Base-by-base conservation (phyloP, 2,797 vertebrate species). In the Syngnathus acus region DNA sequence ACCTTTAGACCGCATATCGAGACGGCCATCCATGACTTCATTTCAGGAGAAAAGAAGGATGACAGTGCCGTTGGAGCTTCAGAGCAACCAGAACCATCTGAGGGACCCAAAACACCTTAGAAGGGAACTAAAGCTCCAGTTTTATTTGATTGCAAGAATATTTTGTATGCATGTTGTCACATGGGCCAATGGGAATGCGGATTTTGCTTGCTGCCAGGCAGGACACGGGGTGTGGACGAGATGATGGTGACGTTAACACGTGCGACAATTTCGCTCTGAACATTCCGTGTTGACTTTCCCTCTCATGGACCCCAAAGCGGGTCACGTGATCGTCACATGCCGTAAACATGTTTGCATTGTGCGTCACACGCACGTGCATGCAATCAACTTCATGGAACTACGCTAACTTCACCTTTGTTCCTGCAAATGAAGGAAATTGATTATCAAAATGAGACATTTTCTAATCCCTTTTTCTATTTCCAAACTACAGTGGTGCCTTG, bases 1-100 rank as follows among this genome's bases (percentile, higher is more conserved):
- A 98, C 94, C 82, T 99, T 99, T 88, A 92, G 95, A 76, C 96
- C 97, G 0, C 92, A 96, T 84, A 99, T 99, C 84, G 97, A 99
- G 86, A 94, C 94, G 6, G 96, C 96, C 0, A 95, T 99, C 76
- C 95, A 97, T 45, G 96, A 98, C 55, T 98, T 97, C 78, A 86
- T 99, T 76, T 91, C 94, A 0, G 90, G 92, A 45, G 93, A 98
- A 74, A 94, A 90, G 72, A 95, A 88, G 75, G 96, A 98, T 65
- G 94, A 95, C 50, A 79, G 73, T 66, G 50, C 74, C 54, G 53
- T 86, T 75, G 64, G 63, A n/a, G 21, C 38, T 0, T 82, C 89
- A 19, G 95, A 98, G 69, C 85, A 70, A 74, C 87, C 89, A 0
- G 95, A 96, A 71, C 85, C 82, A 54, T 91, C 91, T 60, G 96